phyloP scores from a whole-genome alignment of 2,797 vertebrate genomes.

The Enteromius thamalakanensis region DNA sequence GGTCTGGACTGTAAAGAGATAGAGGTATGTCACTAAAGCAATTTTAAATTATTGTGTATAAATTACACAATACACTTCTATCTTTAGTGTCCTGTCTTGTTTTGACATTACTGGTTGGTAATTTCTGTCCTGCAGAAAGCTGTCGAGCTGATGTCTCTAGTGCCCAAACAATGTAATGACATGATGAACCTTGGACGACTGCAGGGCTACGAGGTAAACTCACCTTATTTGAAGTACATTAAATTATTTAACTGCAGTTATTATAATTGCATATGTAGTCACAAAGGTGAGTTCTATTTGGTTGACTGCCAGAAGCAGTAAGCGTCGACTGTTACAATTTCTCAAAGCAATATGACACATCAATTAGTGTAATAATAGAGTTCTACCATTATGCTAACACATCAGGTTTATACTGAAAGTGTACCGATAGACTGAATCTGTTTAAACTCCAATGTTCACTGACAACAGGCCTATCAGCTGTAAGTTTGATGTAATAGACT shows the following conservation, averaged over 20 bases:
- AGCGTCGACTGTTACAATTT: neutral
- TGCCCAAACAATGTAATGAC: slow-evolving; percentile 97
- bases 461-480: neutral
- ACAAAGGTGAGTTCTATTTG: neutral
- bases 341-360: neutral
- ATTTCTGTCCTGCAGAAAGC: slow-evolving; percentile 84
- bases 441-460: neutral
- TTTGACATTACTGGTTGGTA: neutral
- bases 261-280: neutral
- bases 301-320: neutral
- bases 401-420: neutral
- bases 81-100: neutral
- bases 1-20: slow-evolving; percentile 90
- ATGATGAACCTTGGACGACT: slow-evolving; percentile 99
- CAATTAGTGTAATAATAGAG: slow-evolving; percentile 10
- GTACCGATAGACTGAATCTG: neutral
- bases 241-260: neutral
- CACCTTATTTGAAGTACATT: neutral
- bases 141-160: slow-evolving; percentile 94
- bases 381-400: neutral
- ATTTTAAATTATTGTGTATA: neutral
- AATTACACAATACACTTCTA: neutral
- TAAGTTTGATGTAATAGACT: neutral
- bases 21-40: slow-evolving; percentile 75
- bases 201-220: slow-evolving; percentile 92